A percentile compares a stretch with the other conserved stretches of the same genome.
Conservation (phyloP, 2,888 invertebrate genomes). For the Hirtodrosophila duncani region DNA sequence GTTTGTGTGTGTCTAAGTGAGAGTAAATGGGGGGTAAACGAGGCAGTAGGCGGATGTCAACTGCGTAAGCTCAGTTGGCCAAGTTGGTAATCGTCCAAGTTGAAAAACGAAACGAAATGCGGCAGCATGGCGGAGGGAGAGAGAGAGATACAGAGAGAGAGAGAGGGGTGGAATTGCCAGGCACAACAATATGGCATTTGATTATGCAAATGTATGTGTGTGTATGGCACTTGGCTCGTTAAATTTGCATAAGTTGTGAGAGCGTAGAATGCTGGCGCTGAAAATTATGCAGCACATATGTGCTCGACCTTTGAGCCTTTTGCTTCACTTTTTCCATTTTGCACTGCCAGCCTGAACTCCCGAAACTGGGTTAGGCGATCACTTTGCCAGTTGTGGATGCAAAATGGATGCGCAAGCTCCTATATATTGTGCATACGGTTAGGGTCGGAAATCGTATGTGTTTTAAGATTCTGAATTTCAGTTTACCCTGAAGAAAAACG, state of each 20-base stretch:
- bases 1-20: constrained; percentile 3
- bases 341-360: too few relatives aligned
- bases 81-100: constrained; percentile 62
- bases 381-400: too few relatives aligned
- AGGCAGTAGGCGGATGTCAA: constrained; percentile 8
- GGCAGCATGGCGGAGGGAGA: constrained; percentile 1
- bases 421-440: too few relatives aligned
- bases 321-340: too few relatives aligned
- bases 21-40: constrained; percentile 3
- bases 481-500: too few relatives aligned
- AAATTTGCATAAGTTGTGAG: constrained; percentile 63
- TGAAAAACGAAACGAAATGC: constrained; percentile 42
- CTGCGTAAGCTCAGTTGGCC: constrained; percentile 37
- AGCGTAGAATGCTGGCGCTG: constrained; percentile 27
- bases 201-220: constrained; percentile 58
- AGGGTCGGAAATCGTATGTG: too few relatives aligned
- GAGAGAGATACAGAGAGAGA: constrained; percentile 3
- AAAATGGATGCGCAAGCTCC: too few relatives aligned
- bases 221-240: constrained; percentile 59
- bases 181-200: constrained; percentile 66
- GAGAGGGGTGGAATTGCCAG: constrained; percentile 2
- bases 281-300: constrained; percentile 57
- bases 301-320: too few relatives aligned
- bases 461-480: too few relatives aligned
- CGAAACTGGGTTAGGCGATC: too few relatives aligned